phyloP scores from a whole-genome alignment of 2,888 invertebrate genomes.

The Ornithoptera priamus region DNA sequence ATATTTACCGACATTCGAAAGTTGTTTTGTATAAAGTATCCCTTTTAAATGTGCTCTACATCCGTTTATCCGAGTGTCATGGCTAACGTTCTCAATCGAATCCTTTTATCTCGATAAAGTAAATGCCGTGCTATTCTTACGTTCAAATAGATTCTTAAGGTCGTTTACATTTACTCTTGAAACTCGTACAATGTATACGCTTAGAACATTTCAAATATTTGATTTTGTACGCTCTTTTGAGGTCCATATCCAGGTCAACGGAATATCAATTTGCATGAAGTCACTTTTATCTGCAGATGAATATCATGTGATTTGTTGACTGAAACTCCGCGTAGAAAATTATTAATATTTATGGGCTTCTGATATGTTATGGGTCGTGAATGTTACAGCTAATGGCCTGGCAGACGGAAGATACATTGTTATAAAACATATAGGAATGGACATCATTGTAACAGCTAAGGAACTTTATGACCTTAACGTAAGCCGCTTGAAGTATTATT shows the following conservation, averaged over 20 bases:
- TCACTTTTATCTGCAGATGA: neutral
- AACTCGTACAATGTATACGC: neutral
- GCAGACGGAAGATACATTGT: no score
- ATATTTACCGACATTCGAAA: neutral
- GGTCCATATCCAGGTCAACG: neutral
- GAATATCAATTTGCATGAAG: neutral
- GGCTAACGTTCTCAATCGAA: slow-evolving; percentile 20
- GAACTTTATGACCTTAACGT: no score
- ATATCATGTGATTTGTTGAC: neutral
- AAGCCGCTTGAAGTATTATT: no score
- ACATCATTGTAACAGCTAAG: no score
- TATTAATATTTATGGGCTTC: no score
- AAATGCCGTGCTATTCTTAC: slow-evolving; percentile 27
- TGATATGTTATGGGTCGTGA: no score
- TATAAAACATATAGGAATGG: no score
- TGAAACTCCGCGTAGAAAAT: no score
- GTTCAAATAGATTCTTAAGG: slow-evolving; percentile 24
- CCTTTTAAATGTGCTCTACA: slow-evolving; percentile 7
- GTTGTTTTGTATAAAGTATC: neutral
- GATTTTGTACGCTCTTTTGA: neutral
- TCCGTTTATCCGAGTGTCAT: slow-evolving; percentile 16
- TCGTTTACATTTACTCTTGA: slow-evolving; percentile 25
- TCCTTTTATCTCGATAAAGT: slow-evolving; percentile 20
- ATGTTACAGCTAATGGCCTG: no score
- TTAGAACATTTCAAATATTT: neutral